A percentile compares a stretch with the other conserved stretches of the same genome.
Evolutionary conservation across 2,888 invertebrate species (phyloP).

Genomic region (Scaptodrosophila latifasciaeformis): DNA sequence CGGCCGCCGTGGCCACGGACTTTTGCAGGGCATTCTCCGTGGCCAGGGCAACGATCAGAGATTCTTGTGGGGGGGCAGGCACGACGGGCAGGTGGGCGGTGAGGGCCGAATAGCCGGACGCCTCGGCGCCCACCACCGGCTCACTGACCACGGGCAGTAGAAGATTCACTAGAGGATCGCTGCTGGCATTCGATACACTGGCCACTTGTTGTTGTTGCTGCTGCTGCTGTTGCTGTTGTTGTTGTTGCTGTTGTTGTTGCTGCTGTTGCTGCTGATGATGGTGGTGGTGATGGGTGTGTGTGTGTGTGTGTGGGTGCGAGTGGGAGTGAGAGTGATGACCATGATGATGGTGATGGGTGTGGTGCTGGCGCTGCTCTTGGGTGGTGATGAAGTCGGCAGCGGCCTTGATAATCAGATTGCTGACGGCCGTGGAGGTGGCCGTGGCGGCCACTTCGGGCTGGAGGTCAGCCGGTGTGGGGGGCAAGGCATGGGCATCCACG

Average conservation of each 20-base stretch:
- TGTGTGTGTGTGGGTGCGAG: too few species aligned
- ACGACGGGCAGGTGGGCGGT: slow-evolving; percentile 47
- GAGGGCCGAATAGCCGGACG: slow-evolving; percentile 37
- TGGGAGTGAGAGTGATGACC: slow-evolving; percentile 43
- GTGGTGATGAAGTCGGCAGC: slow-evolving; percentile 83
- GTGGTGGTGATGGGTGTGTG: too few species aligned
- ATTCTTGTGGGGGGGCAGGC: slow-evolving; percentile 72
- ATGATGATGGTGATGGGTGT: slow-evolving; percentile 68
- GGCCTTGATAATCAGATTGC: slow-evolving; percentile 84
- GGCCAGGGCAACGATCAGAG: slow-evolving; percentile 74
- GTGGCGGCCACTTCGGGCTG: slow-evolving; percentile 70
- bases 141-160: slow-evolving; percentile 63
- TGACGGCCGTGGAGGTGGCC: slow-evolving; percentile 76
- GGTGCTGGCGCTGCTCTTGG: slow-evolving; percentile 78
- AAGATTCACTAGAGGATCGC: slow-evolving; percentile 68
- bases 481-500: slow-evolving; percentile 45
- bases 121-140: slow-evolving; percentile 25
- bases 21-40: slow-evolving; percentile 72
- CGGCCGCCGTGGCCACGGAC: slow-evolving; percentile 70
- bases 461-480: slow-evolving; percentile 54
- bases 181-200: slow-evolving; percentile 36
- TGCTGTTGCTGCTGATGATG: slow-evolving; percentile 56
- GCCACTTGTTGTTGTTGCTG: slow-evolving; percentile 39
- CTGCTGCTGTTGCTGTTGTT: slow-evolving; percentile 54
- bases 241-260: slow-evolving; percentile 77